These are phyloP conservation scores for Lithophane leautieri DNA, from an alignment of 2,888 invertebrate species.

Conservation along the genomic window DNA sequence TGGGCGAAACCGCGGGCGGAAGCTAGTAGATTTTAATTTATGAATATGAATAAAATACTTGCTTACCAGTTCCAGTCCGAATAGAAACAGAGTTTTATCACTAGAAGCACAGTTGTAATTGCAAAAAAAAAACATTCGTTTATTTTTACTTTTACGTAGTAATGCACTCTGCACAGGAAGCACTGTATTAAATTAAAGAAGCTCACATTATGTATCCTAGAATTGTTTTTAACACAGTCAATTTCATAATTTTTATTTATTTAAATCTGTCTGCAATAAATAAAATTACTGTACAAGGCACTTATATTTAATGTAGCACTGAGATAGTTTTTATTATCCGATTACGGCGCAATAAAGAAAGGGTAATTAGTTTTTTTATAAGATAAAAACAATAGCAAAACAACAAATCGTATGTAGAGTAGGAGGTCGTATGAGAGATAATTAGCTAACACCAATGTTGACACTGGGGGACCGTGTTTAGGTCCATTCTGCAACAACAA, in stretches of 20 bases:
- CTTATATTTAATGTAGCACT: not conserved
- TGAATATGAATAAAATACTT: not conserved
- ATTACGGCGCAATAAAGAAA: constrained; percentile 13
- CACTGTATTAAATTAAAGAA: constrained; percentile 7
- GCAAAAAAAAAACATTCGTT: not conserved
- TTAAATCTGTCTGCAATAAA: not conserved
- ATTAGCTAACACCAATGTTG: constrained; percentile 52
- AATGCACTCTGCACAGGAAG: not conserved
- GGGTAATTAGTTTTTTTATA: not conserved
- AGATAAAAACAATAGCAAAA: constrained; percentile 20
- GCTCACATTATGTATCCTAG: not conserved
- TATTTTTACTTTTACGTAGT: not conserved
- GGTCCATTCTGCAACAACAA: constrained; percentile 48
- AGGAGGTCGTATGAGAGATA: constrained; percentile 45
- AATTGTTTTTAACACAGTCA: not conserved
- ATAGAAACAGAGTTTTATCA: not conserved
- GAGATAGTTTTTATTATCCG: not conserved
- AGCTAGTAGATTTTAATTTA: too few relatives aligned
- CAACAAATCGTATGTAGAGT: constrained; percentile 53
- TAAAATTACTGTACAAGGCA: not conserved
- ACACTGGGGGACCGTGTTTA: constrained; percentile 43
- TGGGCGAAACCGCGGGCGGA: too few relatives aligned
- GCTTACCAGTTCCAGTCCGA: constrained; percentile 24
- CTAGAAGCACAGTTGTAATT: not conserved
- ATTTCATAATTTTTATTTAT: not conserved